A percentile compares a stretch with the other conserved stretches of the same genome.
Conservation (phyloP, 2,113 vertebrate species). For the Emberiza fucata region DNA sequence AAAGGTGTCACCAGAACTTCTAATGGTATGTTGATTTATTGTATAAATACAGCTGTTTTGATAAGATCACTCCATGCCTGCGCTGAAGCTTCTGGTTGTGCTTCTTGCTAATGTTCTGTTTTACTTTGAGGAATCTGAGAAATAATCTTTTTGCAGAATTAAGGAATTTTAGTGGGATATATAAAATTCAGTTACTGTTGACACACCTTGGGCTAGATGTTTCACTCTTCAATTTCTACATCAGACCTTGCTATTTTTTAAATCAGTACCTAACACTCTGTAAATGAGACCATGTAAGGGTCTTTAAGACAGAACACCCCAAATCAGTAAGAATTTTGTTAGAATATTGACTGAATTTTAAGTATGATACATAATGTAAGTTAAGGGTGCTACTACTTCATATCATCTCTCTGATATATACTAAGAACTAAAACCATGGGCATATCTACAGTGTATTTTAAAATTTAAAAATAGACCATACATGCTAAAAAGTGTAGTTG, state of each 20-base stretch:
- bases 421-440: not conserved
- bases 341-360: not conserved
- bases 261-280: not conserved
- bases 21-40: conserved; percentile 79
- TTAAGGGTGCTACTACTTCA: not conserved
- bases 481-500: not conserved
- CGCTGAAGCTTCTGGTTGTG: not conserved
- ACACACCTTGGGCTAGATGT: not conserved
- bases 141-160: not conserved
- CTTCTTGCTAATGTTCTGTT: not conserved
- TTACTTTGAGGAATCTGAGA: not conserved
- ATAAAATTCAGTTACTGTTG: not conserved
- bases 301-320: not conserved
- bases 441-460: not conserved
- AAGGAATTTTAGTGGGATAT: not conserved
- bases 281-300: not conserved
- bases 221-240: not conserved
- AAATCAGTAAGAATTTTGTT: not conserved
- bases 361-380: not conserved
- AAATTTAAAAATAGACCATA: not conserved
- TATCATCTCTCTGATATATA: not conserved
- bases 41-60: not conserved
- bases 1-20: conserved; percentile 87
- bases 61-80: not conserved
- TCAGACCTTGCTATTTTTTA: not conserved